Conservation (phyloP, 2,797 vertebrate species). For the Smutsia temminckii region DNA sequence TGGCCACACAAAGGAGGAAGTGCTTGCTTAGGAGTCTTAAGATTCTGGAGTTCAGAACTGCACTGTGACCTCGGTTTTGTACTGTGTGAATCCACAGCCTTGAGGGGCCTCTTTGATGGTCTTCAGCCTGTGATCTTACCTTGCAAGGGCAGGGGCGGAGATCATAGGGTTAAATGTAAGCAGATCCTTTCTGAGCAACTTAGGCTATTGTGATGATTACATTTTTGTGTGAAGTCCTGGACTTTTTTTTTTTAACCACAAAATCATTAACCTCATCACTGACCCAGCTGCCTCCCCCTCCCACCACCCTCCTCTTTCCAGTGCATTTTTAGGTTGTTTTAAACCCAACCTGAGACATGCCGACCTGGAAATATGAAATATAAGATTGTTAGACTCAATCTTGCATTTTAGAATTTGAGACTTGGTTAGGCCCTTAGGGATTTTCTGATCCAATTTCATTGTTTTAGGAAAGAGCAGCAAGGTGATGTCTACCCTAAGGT, state of each 20-base stretch:
- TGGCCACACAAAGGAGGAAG: background rate
- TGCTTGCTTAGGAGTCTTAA: background rate
- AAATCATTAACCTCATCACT: background rate
- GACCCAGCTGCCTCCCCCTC: background rate
- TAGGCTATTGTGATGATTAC: background rate
- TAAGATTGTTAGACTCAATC: background rate
- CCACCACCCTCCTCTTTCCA: background rate
- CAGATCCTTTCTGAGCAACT: background rate
- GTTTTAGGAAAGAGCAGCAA: background rate
- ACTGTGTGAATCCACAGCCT: background rate
- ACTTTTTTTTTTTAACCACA: background rate
- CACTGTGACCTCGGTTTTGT: background rate
- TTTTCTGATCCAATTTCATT: conserved; percentile 22
- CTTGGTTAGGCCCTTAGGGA: background rate
- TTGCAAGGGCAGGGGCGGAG: background rate
- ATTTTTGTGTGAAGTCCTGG: conserved; percentile 6
- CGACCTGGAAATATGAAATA: background rate
- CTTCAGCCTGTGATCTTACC: background rate
- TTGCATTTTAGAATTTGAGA: conserved; percentile 1
- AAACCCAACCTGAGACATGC: background rate
- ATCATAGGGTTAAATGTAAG: background rate
- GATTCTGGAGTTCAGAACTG: background rate
- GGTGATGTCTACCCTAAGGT: background rate
- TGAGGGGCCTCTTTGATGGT: background rate
- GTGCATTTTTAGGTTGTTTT: conserved; percentile 6